phyloP scores from a whole-genome alignment of 2,888 invertebrate species.

The Leucophenga montana region DNA sequence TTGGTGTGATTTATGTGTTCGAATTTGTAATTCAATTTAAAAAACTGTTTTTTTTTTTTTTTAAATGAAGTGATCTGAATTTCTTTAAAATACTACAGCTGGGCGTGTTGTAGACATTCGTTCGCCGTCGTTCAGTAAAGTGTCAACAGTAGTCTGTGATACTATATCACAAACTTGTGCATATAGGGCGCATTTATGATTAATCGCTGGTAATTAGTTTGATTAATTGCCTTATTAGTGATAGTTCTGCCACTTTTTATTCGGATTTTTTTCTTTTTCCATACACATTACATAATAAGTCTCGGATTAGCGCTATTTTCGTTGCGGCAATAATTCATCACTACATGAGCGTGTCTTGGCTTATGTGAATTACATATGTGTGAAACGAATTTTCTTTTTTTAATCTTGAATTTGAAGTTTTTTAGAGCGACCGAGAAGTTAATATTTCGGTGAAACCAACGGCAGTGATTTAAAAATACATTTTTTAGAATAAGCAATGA shows the following conservation, averaged over 20 bases:
- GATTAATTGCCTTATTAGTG: conserved; percentile 67
- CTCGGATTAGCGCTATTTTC: conserved; percentile 10
- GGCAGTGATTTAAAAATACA: too few species aligned
- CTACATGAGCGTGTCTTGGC: conserved; percentile 1
- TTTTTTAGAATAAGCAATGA: too few species aligned
- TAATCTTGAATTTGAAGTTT: neutral
- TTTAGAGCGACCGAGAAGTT: neutral
- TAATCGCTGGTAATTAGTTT: conserved; percentile 65
- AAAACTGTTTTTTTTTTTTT: neutral
- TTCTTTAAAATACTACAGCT: conserved; percentile 26
- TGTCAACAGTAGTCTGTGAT: conserved; percentile 46
- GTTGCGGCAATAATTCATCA: conserved; percentile 21
- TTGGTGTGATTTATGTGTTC: conserved; percentile 58
- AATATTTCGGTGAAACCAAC: too few species aligned
- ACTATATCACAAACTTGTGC: conserved; percentile 11
- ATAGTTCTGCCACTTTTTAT: conserved; percentile 38
- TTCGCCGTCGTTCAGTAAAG: conserved; percentile 26
- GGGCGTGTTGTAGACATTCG: conserved; percentile 23
- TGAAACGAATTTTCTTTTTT: neutral
- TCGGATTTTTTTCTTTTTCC: neutral
- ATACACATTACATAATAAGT: conserved; percentile 7
- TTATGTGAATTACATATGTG: conserved; percentile 14
- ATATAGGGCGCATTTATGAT: conserved; percentile 49
- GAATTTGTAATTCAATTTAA: conserved; percentile 50
- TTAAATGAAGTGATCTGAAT: neutral